Percentiles rank a stretch among this genome's conserved stretches.
phyloP scores from a whole-genome alignment of 2,797 vertebrate species.

The Phalanger gymnotis region DNA sequence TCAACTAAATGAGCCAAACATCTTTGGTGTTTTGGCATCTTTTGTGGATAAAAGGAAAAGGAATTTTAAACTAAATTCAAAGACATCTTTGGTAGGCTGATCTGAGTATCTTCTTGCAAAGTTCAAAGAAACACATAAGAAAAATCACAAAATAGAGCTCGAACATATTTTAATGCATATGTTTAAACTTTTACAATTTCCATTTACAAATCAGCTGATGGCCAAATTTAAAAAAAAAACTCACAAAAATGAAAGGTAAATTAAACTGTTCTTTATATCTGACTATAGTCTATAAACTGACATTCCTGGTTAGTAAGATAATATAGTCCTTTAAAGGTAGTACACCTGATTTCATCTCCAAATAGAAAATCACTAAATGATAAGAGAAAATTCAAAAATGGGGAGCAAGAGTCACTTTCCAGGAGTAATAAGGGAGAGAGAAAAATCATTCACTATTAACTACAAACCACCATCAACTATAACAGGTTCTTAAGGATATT shows the following conservation, averaged over 20 bases:
- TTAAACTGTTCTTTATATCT: background rate
- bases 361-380: background rate
- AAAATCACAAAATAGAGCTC: slow-evolving; percentile 30
- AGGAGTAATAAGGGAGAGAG: background rate
- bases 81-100: background rate
- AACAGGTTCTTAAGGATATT: background rate
- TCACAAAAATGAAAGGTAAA: background rate
- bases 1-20: background rate
- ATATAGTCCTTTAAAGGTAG: background rate
- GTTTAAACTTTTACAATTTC: slow-evolving; percentile 40
- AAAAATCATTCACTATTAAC: background rate
- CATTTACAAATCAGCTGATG: slow-evolving; percentile 11
- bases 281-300: slow-evolving; percentile 13
- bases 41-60: slow-evolving; percentile 36
- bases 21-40: background rate
- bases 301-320: background rate
- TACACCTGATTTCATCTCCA: background rate
- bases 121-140: background rate
- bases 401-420: slow-evolving; percentile 2
- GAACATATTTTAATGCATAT: slow-evolving; percentile 16
- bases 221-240: slow-evolving; percentile 36
- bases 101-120: slow-evolving; percentile 30
- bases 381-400: background rate
- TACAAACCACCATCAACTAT: background rate
- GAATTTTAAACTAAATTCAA: slow-evolving; percentile 22